These are phyloP conservation scores for Melanotaenia boesemani DNA, from an alignment of 2,797 vertebrate species.

Conservation along the genomic window DNA sequence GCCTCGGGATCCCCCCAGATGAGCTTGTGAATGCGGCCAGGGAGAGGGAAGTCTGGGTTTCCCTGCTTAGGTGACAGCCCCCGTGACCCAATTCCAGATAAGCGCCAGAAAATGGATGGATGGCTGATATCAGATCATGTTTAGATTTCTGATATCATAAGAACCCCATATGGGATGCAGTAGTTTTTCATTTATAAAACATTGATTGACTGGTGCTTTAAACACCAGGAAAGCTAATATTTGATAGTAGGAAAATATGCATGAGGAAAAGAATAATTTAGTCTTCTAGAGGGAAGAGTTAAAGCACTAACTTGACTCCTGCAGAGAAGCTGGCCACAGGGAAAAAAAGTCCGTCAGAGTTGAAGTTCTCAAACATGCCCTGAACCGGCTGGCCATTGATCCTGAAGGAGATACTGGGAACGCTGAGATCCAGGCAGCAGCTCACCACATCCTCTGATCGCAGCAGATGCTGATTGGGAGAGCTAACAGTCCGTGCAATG, in stretches of 20 bases:
- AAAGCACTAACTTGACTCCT: constrained; percentile 91
- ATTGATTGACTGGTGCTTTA: neutral
- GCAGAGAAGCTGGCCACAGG: constrained; percentile 95
- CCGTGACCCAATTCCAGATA: too few species aligned
- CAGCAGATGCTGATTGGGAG: constrained; percentile 92
- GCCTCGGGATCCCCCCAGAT: too few species aligned
- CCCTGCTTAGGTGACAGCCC: too few species aligned
- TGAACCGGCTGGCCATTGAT: constrained; percentile 97
- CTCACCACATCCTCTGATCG: constrained; percentile 93
- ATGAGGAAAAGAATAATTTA: too few species aligned
- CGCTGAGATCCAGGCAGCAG: constrained; percentile 94
- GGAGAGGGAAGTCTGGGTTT: too few species aligned
- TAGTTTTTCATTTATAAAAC: neutral
- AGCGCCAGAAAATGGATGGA: too few species aligned
- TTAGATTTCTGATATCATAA: neutral
- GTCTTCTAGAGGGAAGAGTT: too few species aligned
- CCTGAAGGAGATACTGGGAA: constrained; percentile 96
- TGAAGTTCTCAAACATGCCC: too few species aligned
- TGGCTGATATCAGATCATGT: too few species aligned
- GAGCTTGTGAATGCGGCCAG: too few species aligned
- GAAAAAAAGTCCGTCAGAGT: constrained; percentile 94
- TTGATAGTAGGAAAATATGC: neutral
- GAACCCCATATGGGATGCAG: neutral
- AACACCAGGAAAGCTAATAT: neutral
- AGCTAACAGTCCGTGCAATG: constrained; percentile 90